Conservation (phyloP, 2,888 invertebrate species). For the Diogma glabrata region DNA sequence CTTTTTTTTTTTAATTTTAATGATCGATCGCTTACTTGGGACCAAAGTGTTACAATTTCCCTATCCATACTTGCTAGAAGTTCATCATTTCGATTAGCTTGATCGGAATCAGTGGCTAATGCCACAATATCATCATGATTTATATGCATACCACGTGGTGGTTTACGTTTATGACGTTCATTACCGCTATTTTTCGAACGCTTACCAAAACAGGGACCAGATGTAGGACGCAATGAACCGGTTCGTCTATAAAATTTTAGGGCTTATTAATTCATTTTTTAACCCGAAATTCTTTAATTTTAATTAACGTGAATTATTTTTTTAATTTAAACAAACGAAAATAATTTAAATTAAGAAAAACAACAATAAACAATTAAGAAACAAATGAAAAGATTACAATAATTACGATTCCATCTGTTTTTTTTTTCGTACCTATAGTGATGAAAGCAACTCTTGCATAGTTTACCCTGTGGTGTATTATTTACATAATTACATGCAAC, state of each 20-base stretch:
- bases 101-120: conserved; percentile 46
- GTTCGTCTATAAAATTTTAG: conserved; percentile 50
- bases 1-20: conserved; percentile 2
- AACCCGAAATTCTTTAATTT: no score
- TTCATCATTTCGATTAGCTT: conserved; percentile 45
- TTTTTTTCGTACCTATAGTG: conserved; percentile 64
- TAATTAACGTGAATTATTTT: not conserved
- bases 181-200: conserved; percentile 29
- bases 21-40: conserved; percentile 70
- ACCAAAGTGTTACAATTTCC: conserved; percentile 86
- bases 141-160: conserved; percentile 94
- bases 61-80: conserved; percentile 87
- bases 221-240: conserved; percentile 66
- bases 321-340: no score
- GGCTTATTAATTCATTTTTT: no score
- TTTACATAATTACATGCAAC: conserved; percentile 63
- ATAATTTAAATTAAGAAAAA: no score
- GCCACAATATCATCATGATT: conserved; percentile 93
- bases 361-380: not conserved
- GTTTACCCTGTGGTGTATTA: conserved; percentile 61
- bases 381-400: no score
- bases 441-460: conserved; percentile 75
- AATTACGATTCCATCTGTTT: not conserved
- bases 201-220: conserved; percentile 43
- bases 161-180: conserved; percentile 62